Conservation (phyloP, 2,888 invertebrate species). For the Pilophorus perplexus region DNA sequence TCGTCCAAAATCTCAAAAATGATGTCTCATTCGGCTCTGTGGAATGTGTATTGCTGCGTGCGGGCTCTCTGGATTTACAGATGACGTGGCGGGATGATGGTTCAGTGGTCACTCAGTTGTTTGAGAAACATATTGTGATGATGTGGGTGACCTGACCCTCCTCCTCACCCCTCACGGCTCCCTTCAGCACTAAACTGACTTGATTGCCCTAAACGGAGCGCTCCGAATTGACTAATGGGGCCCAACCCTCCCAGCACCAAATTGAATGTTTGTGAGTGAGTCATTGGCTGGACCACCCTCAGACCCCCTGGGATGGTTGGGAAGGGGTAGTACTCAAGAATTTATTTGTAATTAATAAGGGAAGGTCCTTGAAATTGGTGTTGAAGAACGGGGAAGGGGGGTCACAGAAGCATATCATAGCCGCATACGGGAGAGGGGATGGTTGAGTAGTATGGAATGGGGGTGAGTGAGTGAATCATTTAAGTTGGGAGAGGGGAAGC, state of each 20-base stretch:
- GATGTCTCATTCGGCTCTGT: too few relatives aligned
- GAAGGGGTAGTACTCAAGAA: constrained; percentile 11
- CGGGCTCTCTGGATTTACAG: too few relatives aligned
- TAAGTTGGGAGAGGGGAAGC: neutral
- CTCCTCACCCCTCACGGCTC: neutral
- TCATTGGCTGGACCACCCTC: constrained; percentile 9
- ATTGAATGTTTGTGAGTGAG: constrained; percentile 40
- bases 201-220: constrained; percentile 34
- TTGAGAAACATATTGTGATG: constrained; percentile 31
- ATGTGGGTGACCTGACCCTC: constrained; percentile 20
- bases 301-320: neutral
- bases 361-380: neutral
- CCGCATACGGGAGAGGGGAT: constrained; percentile 10
- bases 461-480: constrained; percentile 19
- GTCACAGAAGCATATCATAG: constrained; percentile 1
- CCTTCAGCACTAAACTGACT: constrained; percentile 12
- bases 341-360: constrained; percentile 39
- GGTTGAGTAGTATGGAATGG: too few relatives aligned
- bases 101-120: too few relatives aligned
- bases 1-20: too few relatives aligned
- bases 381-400: neutral
- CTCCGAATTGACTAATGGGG: constrained; percentile 38
- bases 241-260: constrained; percentile 11
- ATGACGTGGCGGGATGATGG: too few relatives aligned
- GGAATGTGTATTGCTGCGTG: too few relatives aligned